A percentile compares a stretch with the other conserved stretches of the same genome.
Evolutionary conservation across 2,797 vertebrate species (phyloP).

Genomic region (Furcifer pardalis): DNA sequence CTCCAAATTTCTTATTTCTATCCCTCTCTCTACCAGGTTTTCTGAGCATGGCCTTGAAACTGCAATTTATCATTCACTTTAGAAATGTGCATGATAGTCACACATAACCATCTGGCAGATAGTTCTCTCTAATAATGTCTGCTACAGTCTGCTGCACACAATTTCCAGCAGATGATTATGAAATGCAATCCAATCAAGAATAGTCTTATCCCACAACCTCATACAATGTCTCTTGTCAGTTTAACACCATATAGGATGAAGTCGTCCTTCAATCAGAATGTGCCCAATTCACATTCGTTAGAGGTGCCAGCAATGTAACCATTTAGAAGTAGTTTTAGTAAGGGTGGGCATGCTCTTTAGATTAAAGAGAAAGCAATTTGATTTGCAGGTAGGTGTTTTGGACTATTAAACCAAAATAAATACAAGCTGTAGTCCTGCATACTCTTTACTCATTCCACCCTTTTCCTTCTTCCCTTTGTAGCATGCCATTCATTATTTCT

Average conservation of each 20-base stretch:
- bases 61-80: constrained; percentile 7
- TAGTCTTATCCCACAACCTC: constrained; percentile 53
- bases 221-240: constrained; percentile 46
- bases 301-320: neutral
- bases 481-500: neutral
- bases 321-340: neutral
- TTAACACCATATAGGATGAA: constrained; percentile 9
- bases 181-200: constrained; percentile 59
- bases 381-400: neutral
- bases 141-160: constrained; percentile 57
- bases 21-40: constrained; percentile 38
- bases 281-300: neutral
- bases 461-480: neutral
- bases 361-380: neutral
- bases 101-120: constrained; percentile 16
- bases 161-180: constrained; percentile 61
- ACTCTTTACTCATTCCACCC: neutral
- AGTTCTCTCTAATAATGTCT: constrained; percentile 44
- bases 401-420: neutral
- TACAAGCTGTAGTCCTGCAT: neutral
- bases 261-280: constrained; percentile 1
- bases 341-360: neutral
- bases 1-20: constrained; percentile 6
- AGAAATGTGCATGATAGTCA: constrained; percentile 25
- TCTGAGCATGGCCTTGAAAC: constrained; percentile 12